Conservation (phyloP, 64 coral and sea anemone species). For the Trachythela sp. region DNA sequence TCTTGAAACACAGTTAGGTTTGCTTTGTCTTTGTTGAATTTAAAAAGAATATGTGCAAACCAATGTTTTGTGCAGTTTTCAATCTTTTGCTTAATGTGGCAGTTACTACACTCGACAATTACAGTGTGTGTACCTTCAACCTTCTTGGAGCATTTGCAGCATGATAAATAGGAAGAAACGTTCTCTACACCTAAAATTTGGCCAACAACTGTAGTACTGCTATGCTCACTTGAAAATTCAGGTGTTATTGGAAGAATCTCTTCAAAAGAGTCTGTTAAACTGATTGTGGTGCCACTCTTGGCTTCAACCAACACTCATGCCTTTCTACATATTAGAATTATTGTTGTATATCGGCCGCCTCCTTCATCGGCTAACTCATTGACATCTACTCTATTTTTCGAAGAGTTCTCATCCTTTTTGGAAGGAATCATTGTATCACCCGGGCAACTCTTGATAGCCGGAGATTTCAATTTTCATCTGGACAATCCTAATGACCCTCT, state of each 20-base stretch:
- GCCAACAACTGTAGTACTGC: neutral
- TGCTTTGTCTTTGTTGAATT: neutral
- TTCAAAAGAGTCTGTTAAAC: conserved; percentile 18
- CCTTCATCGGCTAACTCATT: too few relatives aligned
- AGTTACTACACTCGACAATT: neutral
- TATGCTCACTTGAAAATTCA: neutral
- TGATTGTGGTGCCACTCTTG: conserved; percentile 20
- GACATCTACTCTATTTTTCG: too few relatives aligned
- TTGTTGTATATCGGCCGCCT: too few relatives aligned
- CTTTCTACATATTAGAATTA: too few relatives aligned
- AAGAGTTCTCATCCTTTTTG: too few relatives aligned
- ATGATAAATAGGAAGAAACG: neutral
- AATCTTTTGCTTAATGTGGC: neutral
- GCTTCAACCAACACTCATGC: too few relatives aligned
- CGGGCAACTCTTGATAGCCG: too few relatives aligned
- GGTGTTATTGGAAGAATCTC: neutral
- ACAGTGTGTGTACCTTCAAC: neutral
- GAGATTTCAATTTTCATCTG: too few relatives aligned
- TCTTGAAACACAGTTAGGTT: conserved; percentile 22
- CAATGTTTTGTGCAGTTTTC: neutral
- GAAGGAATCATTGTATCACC: too few relatives aligned
- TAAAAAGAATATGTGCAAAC: conserved; percentile 4
- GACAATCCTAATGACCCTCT: too few relatives aligned
- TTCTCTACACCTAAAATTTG: conserved; percentile 40
- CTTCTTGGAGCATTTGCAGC: conserved; percentile 34